Evolutionary conservation across 2,888 invertebrate species (phyloP).

Genomic region (Cataglyphis livida): DNA sequence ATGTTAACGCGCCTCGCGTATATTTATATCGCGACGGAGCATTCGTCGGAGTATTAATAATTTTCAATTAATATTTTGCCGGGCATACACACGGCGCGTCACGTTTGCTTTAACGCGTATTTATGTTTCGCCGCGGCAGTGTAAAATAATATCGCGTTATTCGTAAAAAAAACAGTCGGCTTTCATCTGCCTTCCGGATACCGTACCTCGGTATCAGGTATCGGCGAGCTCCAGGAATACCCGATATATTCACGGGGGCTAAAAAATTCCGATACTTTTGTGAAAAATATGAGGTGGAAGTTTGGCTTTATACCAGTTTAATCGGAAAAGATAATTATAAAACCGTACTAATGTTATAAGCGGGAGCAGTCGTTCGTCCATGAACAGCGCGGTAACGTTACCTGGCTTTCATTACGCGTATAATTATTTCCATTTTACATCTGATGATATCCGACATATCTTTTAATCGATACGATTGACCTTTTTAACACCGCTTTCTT

Average conservation of each 20-base stretch:
- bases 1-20: slow-evolving; percentile 39
- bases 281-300: slow-evolving; percentile 41
- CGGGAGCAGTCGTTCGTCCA: neutral
- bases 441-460: slow-evolving; percentile 23
- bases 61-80: slow-evolving; percentile 53
- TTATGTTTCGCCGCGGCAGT: slow-evolving; percentile 43
- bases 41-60: slow-evolving; percentile 47
- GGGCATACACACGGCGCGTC: slow-evolving; percentile 24
- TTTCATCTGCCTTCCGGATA: slow-evolving; percentile 43
- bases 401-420: slow-evolving; percentile 30
- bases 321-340: slow-evolving; percentile 51
- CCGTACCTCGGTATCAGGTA: slow-evolving; percentile 37
- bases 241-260: slow-evolving; percentile 39
- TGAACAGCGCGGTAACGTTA: neutral
- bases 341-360: slow-evolving; percentile 36
- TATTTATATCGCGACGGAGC: neutral
- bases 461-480: slow-evolving; percentile 41
- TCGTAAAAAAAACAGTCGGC: slow-evolving; percentile 10
- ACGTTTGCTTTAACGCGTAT: slow-evolving; percentile 55
- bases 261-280: slow-evolving; percentile 60
- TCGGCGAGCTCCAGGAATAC: slow-evolving; percentile 46
- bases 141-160: slow-evolving; percentile 57
- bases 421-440: slow-evolving; percentile 38
- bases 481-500: neutral
- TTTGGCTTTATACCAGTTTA: slow-evolving; percentile 45